Evolutionary conservation across 2,888 invertebrate species (phyloP).

Genomic region (Phalera bucephala): DNA sequence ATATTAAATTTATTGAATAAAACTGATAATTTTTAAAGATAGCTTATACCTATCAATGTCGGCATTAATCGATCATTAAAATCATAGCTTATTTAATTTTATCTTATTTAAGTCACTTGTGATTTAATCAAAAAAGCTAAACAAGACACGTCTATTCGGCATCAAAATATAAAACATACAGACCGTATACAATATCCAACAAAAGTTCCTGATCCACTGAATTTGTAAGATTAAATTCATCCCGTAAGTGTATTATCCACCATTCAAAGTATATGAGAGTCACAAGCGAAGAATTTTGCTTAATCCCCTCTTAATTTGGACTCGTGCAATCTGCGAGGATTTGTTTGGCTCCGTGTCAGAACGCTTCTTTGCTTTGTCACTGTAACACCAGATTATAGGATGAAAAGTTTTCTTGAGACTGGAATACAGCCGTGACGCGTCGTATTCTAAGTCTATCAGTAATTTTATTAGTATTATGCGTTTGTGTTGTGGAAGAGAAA

Average conservation of each 20-base stretch:
- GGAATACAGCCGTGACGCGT: conserved; percentile 46
- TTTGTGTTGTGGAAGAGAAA: no score
- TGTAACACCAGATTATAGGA: conserved; percentile 65
- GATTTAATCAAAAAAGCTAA: no score
- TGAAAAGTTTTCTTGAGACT: conserved; percentile 42
- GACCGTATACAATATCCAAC: no score
- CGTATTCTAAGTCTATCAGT: conserved; percentile 50
- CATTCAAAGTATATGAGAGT: conserved; percentile 36
- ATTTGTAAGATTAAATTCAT: conserved; percentile 15
- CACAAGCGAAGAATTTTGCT: conserved; percentile 58
- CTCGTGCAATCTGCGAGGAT: conserved; percentile 61
- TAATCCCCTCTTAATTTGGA: conserved; percentile 67
- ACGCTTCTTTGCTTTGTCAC: conserved; percentile 60
- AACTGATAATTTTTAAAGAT: no score
- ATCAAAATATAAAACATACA: no score
- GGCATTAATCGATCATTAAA: no score
- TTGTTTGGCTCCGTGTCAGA: conserved; percentile 55
- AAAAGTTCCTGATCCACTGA: conserved; percentile 3
- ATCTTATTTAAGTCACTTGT: no score
- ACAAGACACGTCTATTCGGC: no score
- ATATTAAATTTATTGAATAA: no score
- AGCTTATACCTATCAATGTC: no score
- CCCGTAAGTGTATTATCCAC: conserved; percentile 32
- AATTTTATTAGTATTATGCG: conserved; percentile 25
- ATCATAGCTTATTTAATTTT: no score